These are phyloP conservation scores for Oceanodroma leucorhoa DNA, from an alignment of 2,797 vertebrate species.

Conservation along the genomic window DNA sequence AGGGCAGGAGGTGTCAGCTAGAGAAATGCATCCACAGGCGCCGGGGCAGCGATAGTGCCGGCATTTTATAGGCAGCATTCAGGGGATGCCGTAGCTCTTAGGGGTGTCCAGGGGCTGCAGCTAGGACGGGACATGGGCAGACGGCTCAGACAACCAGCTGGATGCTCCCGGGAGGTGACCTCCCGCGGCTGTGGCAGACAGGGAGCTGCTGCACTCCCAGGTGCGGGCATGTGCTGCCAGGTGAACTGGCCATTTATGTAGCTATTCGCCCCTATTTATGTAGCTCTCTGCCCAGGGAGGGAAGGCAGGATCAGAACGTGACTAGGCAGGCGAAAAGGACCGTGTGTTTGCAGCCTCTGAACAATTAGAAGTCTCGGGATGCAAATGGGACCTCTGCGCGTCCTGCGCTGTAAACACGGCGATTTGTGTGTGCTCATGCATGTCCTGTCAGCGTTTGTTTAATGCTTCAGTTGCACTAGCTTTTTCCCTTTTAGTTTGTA, in stretches of 20 bases:
- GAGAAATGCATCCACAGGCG: not conserved
- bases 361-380: not conserved
- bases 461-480: conserved; percentile 36
- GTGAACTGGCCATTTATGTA: not conserved
- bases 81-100: not conserved
- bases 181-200: not conserved
- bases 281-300: not conserved
- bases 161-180: not conserved
- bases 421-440: conserved; percentile 58
- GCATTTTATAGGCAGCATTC: not conserved
- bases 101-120: not conserved
- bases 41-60: not conserved
- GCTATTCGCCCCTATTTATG: not conserved
- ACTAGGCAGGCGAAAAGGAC: not conserved
- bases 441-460: conserved; percentile 60
- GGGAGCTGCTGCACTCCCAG: not conserved
- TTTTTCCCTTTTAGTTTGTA: conserved; percentile 39
- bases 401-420: not conserved
- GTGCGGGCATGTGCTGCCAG: not conserved
- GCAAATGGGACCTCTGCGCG: not conserved
- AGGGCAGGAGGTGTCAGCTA: not conserved
- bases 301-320: not conserved
- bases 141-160: not conserved
- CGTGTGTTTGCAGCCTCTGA: not conserved
- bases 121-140: accelerated